Evolutionary conservation across 1,140 invertebrate genomes (phyloP), one percentile per base, ranked within the genome.

Genomic region (Hylaeus anthracinus): DNA sequence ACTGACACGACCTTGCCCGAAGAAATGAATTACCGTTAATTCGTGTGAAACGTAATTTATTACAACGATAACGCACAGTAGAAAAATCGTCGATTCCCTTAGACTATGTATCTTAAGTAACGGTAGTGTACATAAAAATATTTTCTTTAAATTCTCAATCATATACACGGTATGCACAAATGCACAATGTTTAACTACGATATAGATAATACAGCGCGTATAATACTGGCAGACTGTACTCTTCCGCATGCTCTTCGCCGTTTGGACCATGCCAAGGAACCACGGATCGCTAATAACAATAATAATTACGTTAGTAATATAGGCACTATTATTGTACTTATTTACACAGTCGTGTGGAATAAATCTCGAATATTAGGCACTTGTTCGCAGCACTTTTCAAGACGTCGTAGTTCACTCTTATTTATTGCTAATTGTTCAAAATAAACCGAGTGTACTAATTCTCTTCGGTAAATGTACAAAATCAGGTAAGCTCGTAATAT

Each of bases 61-160:
- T 83, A 66, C 53, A 71, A 48, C 39, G 75, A 75, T 83, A 74
- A 78, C 63, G 66, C n/a, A 67, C 26, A 37, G 66, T 71, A 71
- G 1, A 70, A 74, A 81, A 81, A 56, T 69, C 10, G 9, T 48
- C 10, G 26, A 3, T 80, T 10, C n/a, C 6, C 63, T 80, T 74
- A 80, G 56, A 80, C 71, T 81, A 69, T 69, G 45, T 53, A 63
- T 56, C 58, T 70, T 77, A 81, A 81, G 73, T 70, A 81, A 85
- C 63, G 48, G 74, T 39, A 43, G 70, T 70, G 48, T 60, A 15
- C 53, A 12, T 70, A 76, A 74, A 75, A 79, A 66, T 74, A 78
- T 81, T 41, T 73, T 67, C 26, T 51, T 64, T 64, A 64, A 12
- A 43, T 41, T 65, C 43, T 48, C 12, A 45, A 45, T 5, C 26